A percentile compares a stretch with the other conserved stretches of the same genome.
Conservation (phyloP, 2,113 vertebrate genomes). For the Glareola pratincola region DNA sequence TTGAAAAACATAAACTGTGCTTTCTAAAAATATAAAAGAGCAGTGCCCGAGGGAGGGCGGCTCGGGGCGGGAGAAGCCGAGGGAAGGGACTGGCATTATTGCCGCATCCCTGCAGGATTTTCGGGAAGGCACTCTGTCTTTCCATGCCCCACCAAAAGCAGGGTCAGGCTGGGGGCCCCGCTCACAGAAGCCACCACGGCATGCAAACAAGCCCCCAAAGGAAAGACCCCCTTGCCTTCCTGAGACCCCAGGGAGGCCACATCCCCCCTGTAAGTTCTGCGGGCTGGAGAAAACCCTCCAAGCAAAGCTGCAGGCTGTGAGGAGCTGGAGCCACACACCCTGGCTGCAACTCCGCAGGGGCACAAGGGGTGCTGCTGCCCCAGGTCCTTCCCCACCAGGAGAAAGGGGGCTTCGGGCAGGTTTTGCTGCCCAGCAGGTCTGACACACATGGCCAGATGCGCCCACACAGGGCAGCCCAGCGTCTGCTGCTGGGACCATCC, state of each 20-base stretch:
- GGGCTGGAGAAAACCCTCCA: not conserved
- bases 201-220: not conserved
- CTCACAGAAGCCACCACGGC: accelerated
- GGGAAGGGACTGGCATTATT: not conserved
- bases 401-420: accelerated
- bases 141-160: not conserved
- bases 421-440: not conserved
- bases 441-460: not conserved
- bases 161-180: accelerated
- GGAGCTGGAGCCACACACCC: accelerated
- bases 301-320: not conserved
- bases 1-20: not conserved
- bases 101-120: not conserved
- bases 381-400: not conserved
- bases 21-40: conserved; percentile 8
- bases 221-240: not conserved
- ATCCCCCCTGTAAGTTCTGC: not conserved
- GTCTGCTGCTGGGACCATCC: not conserved
- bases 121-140: accelerated
- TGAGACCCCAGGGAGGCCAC: not conserved
- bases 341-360: accelerated
- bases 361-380: not conserved
- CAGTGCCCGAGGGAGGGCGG: not conserved
- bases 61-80: not conserved
- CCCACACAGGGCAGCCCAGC: not conserved